A percentile compares a stretch with the other conserved stretches of the same genome.
phyloP scores from a whole-genome alignment of 2,888 invertebrate species.

The Taphrorychus bicolor region DNA sequence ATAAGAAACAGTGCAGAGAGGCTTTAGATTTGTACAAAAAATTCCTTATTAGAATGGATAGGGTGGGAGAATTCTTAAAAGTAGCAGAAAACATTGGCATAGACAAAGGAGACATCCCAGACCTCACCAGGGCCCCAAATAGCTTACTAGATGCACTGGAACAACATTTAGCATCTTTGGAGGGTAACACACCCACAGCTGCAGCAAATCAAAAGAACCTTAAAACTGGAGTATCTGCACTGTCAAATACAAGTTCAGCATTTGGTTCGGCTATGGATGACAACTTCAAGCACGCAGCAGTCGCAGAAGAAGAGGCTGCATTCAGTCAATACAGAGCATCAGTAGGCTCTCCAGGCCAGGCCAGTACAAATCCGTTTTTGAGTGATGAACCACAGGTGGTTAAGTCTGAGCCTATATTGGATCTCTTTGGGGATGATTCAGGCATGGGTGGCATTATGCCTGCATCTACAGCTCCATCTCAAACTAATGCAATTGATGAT shows the following conservation, averaged over 20 bases:
- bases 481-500: constrained; percentile 83
- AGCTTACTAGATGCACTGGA: constrained; percentile 97
- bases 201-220: constrained; percentile 89
- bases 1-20: constrained; percentile 98
- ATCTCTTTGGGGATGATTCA: constrained; percentile 74
- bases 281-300: constrained; percentile 81
- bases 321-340: constrained; percentile 95
- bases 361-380: constrained; percentile 85
- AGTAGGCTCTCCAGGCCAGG: constrained; percentile 77
- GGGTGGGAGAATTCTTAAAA: constrained; percentile 98
- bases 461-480: constrained; percentile 36
- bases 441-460: constrained; percentile 54
- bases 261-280: constrained; percentile 91
- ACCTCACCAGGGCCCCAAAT: constrained; percentile 97
- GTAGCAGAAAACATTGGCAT: constrained; percentile 91
- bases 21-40: constrained; percentile 99
- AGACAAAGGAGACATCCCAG: constrained; percentile 98
- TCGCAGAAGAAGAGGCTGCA: constrained; percentile 96
- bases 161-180: constrained; percentile 92
- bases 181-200: constrained; percentile 90
- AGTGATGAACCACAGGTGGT: constrained; percentile 58
- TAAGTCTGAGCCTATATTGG: constrained; percentile 69
- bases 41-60: constrained; percentile 98
- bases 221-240: constrained; percentile 86
- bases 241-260: constrained; percentile 87